Base-by-base conservation (phyloP, 1,140 invertebrate genomes). In the Whitmania pigra region DNA sequence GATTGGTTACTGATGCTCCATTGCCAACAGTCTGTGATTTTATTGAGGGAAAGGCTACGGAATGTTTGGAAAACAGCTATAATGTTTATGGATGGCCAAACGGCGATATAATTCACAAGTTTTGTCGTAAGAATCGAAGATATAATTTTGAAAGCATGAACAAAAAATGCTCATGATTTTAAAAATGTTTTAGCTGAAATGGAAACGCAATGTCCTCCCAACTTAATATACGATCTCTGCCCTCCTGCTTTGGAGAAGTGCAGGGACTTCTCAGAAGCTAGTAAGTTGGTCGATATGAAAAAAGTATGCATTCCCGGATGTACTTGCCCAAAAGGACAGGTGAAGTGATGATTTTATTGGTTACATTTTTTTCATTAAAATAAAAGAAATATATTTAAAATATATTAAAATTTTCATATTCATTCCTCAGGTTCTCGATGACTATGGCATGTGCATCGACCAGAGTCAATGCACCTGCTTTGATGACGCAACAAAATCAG, bases 381-480 rank as follows among this genome's bases (percentile, higher is more conserved):
- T 36, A 6, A 36, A 36, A 36, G 31, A 2, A 36, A 36, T 36
- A 36, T 9, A n/a, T 9, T 57, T 57, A 4, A 57, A 57, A 57
- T 57, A 49, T 11, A 17, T 49, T 7, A 49, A 49, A 3, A 49
- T 15, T 49, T 49, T 49, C 11, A 49, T 7, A 49, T 49, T 49
- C 3, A 49, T 1, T 49, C 15, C 43, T 49, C 43, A 49, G 43
- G 43, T 49, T 11, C 43, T 49, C 15, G 43, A 49, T 49, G 43
- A 49, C 43, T 49, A 49, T 17, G 43, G 43, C 43, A 49, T 49
- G 43, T 63, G 57, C 57, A 31, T 63, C 7, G 57, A 63, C 18
- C 22, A 63, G 57, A 63, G 57, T 18, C 57, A 63, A 20, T 63
- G 57, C 57, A 25, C 57, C 22, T 63, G 57, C 29, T 63, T 25